These are phyloP conservation scores for Cheilosia soror DNA, from an alignment of 2,888 invertebrate genomes.

Conservation along the genomic window DNA sequence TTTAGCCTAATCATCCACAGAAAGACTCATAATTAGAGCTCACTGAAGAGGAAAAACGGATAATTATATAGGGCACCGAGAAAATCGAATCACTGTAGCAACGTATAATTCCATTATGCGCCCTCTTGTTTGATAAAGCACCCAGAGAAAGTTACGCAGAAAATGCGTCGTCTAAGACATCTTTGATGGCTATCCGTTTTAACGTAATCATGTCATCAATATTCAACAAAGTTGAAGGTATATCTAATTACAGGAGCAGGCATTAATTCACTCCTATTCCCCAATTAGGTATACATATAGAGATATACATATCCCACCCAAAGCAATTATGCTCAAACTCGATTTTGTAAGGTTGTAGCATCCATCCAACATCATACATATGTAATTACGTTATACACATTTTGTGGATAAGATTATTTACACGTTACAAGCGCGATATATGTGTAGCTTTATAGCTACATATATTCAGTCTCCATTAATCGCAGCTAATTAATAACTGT, in stretches of 20 bases:
- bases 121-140: not conserved
- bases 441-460: too few species aligned
- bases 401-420: too few species aligned
- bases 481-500: too few species aligned
- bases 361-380: too few species aligned
- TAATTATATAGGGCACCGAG: slow-evolving; percentile 9
- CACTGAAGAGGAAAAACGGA: slow-evolving; percentile 12
- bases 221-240: not conserved
- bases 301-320: too few species aligned
- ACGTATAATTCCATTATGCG: not conserved
- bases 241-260: not conserved
- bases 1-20: slow-evolving; percentile 3
- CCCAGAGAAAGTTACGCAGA: not conserved
- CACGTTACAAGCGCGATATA: too few species aligned
- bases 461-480: too few species aligned
- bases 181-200: not conserved
- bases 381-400: too few species aligned
- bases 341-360: too few species aligned
- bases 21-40: not conserved
- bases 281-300: too few species aligned
- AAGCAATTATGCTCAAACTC: too few species aligned
- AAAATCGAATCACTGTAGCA: not conserved
- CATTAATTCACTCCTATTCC: too few species aligned
- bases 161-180: not conserved
- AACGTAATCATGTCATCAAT: not conserved